phyloP scores from a whole-genome alignment of 2,113 vertebrate species.

The Cariama cristata region DNA sequence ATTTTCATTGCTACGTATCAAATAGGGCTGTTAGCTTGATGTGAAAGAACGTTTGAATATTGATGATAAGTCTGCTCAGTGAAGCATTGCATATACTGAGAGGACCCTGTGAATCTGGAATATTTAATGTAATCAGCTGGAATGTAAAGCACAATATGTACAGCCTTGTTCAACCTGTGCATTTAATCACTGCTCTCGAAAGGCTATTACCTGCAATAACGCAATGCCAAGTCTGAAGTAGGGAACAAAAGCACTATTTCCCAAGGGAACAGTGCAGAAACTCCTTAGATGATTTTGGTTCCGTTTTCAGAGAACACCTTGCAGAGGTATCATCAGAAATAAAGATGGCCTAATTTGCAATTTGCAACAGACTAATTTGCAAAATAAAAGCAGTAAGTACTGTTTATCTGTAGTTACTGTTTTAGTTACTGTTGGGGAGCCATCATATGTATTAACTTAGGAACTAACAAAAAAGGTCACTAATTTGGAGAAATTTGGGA shows the following conservation, averaged over 20 bases:
- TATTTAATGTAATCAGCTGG: conserved; percentile 65
- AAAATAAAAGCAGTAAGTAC: not conserved
- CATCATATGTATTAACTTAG: not conserved
- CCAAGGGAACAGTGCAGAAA: not conserved
- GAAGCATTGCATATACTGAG: not conserved
- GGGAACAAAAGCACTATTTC: not conserved
- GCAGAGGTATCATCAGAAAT: not conserved
- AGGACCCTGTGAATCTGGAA: conserved; percentile 24
- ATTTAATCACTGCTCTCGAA: conserved; percentile 1
- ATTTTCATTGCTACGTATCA: not conserved
- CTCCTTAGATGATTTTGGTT: not conserved
- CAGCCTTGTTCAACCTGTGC: conserved; percentile 13
- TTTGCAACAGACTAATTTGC: not conserved
- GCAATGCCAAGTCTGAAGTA: not conserved
- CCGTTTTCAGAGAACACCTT: not conserved
- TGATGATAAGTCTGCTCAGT: conserved; percentile 22
- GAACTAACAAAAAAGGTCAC: not conserved
- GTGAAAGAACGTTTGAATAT: not conserved
- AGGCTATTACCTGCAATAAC: conserved; percentile 11
- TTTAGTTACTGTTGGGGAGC: not conserved
- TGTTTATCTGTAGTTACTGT: not conserved
- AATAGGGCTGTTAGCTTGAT: not conserved
- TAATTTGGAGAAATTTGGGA: not conserved
- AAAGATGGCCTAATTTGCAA: not conserved
- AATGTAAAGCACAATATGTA: conserved; percentile 34